These are phyloP conservation scores for Casuarius casuarius DNA, from an alignment of 2,113 vertebrate genomes.

Conservation along the genomic window DNA sequence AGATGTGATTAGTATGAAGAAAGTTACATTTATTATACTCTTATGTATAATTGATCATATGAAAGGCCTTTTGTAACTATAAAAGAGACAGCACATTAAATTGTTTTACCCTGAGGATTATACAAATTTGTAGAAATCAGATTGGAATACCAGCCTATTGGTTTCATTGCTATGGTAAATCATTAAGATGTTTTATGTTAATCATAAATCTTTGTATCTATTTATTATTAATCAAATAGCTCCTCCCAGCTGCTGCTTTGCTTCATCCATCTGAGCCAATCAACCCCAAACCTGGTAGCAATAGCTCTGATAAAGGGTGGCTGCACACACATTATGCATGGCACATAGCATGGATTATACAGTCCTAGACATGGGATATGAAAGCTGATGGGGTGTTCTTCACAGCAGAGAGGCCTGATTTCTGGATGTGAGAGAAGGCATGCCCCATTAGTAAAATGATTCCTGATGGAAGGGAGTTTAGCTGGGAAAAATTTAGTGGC, in stretches of 20 bases:
- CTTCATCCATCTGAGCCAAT: constrained; percentile 68
- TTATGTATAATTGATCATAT: constrained; percentile 86
- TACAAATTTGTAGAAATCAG: constrained; percentile 81
- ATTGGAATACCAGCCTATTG: constrained; percentile 81
- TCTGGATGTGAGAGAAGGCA: constrained; percentile 28
- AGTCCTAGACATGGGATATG: constrained; percentile 37
- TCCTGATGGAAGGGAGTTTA: constrained; percentile 57
- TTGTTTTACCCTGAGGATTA: constrained; percentile 85
- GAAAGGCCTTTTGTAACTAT: constrained; percentile 86
- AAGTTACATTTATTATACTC: constrained; percentile 87
- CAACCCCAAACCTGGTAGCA: constrained; percentile 35
- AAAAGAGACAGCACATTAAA: constrained; percentile 87
- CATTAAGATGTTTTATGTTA: constrained; percentile 79
- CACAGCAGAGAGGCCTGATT: constrained; percentile 50
- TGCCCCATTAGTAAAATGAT: constrained; percentile 62
- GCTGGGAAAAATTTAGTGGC: constrained; percentile 57
- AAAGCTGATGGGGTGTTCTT: constrained; percentile 47
- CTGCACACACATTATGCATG: constrained; percentile 26
- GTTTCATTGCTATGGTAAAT: constrained; percentile 82
- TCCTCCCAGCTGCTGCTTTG: constrained; percentile 75
- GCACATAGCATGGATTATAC: constrained; percentile 55
- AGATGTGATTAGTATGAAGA: constrained; percentile 86
- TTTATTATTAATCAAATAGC: constrained; percentile 79
- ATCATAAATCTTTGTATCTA: constrained; percentile 77
- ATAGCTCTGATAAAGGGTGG: constrained; percentile 40